phyloP scores from a whole-genome alignment of 2,113 vertebrate species.

The Elephantulus edwardii region DNA sequence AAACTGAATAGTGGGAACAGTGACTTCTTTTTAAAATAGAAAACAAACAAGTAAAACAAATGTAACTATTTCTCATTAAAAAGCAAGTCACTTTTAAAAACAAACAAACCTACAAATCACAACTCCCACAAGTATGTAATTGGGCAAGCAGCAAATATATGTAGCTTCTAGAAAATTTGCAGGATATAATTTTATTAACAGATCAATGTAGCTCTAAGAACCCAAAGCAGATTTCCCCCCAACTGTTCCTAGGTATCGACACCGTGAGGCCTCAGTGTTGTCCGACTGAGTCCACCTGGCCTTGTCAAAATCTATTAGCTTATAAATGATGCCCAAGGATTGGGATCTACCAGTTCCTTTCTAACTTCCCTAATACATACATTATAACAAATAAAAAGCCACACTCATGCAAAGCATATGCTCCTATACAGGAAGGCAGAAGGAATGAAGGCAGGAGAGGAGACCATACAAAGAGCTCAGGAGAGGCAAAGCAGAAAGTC shows the following conservation, averaged over 20 bases:
- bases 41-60: too few relatives aligned
- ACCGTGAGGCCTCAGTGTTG: neutral
- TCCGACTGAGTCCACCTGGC: constrained; percentile 47
- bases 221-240: constrained; percentile 60
- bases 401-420: neutral
- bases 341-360: neutral
- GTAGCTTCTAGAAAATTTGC: neutral
- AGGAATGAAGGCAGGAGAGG: too few relatives aligned
- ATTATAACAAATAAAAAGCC: neutral
- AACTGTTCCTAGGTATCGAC: constrained; percentile 56
- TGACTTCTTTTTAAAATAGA: too few relatives aligned
- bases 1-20: too few relatives aligned
- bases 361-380: neutral
- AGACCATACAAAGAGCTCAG: neutral
- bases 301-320: constrained; percentile 62
- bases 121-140: neutral
- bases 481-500: neutral
- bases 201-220: neutral
- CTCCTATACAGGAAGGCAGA: neutral
- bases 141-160: constrained; percentile 21
- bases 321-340: neutral
- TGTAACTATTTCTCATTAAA: neutral
- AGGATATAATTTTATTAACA: constrained; percentile 50
- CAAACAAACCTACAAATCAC: neutral
- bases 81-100: neutral